Conservation (phyloP, 2,888 invertebrate species). For the Cactoblastis cactorum region DNA sequence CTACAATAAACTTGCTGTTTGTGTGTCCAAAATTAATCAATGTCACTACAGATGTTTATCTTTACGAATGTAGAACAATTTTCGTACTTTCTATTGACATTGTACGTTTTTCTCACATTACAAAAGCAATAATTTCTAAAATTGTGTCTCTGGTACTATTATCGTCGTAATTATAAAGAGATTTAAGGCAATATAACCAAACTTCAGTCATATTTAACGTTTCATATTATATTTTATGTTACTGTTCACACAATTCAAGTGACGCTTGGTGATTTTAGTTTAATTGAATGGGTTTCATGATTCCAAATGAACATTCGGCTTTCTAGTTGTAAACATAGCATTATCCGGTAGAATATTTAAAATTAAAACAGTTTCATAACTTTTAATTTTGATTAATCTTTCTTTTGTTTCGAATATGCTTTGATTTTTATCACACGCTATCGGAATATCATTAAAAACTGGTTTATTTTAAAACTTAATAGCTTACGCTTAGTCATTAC, state of each 20-base stretch:
- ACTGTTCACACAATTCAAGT: conserved; percentile 44
- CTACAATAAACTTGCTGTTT: too few species aligned
- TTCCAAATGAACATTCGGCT: conserved; percentile 51
- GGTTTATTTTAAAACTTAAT: too few species aligned
- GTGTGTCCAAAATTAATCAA: conserved; percentile 30
- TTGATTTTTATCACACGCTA: too few species aligned
- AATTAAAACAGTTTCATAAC: conserved; percentile 12
- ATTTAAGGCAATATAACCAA: conserved; percentile 32
- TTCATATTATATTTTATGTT: conserved; percentile 27
- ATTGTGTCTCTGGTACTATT: conserved; percentile 21
- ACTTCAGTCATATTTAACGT: conserved; percentile 31
- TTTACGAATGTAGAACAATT: conserved; percentile 14
- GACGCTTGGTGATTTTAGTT: conserved; percentile 34
- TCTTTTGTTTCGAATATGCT: not conserved
- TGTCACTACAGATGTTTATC: conserved; percentile 29
- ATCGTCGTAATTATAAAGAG: conserved; percentile 37
- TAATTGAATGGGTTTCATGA: conserved; percentile 47
- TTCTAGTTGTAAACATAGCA: conserved; percentile 63
- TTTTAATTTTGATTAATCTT: not conserved
- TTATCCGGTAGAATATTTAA: conserved; percentile 20
- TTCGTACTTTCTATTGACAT: conserved; percentile 32
- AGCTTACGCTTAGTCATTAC: too few species aligned
- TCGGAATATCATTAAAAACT: too few species aligned
- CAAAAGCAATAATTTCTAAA: conserved; percentile 21
- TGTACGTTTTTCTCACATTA: conserved; percentile 38